These are phyloP conservation scores for Micromys minutus DNA, from an alignment of 2,113 vertebrate species.

Conservation along the genomic window DNA sequence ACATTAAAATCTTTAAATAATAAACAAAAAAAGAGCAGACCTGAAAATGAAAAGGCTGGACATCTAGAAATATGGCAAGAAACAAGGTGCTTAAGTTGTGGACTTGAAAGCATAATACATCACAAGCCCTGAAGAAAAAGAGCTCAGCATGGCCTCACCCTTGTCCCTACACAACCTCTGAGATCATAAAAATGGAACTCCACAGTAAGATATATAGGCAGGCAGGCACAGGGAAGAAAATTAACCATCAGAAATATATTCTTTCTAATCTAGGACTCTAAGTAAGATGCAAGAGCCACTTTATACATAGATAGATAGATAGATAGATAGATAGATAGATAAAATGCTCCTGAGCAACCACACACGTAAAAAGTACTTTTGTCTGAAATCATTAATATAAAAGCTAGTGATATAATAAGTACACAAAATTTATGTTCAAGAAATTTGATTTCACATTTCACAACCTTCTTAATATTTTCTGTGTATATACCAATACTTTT, in stretches of 20 bases:
- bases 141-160: not conserved
- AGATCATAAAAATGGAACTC: not conserved
- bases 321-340: no score
- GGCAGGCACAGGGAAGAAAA: not conserved
- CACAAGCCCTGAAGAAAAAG: not conserved
- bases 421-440: no score
- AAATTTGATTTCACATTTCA: no score
- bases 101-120: not conserved
- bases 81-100: not conserved
- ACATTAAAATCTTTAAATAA: slow-evolving; percentile 85
- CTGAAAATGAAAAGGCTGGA: not conserved
- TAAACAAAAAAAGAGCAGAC: no score
- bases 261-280: slow-evolving; percentile 3
- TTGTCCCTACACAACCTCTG: not conserved
- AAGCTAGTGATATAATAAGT: no score
- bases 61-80: not conserved
- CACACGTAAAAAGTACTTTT: no score
- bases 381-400: no score
- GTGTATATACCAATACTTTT: not conserved
- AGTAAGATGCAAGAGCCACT: not conserved
- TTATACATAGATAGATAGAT: no score
- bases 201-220: not conserved
- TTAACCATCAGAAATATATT: not conserved
- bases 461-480: not conserved
- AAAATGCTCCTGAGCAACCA: not conserved